Evolutionary conservation across 1,140 invertebrate genomes (phyloP), one percentile per base, ranked within the genome.

Genomic region (Leptopilina clavipes): DNA sequence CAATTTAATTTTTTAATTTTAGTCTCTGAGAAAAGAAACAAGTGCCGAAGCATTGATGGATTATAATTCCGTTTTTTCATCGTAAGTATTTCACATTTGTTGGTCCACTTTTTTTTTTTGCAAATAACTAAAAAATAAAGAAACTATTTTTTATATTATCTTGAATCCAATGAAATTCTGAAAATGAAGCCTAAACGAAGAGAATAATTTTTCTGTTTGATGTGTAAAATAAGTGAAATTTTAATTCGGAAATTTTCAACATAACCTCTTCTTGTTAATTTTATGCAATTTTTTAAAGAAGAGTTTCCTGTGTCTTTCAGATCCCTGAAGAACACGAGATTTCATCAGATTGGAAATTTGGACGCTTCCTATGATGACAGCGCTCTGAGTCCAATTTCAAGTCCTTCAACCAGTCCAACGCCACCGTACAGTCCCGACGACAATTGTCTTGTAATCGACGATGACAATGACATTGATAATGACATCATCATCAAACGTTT

Each of bases 311-410:
- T 25, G 12, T 59, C 6, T 59, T 65, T 7, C 14, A 65, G 59
- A 37, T 65, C 59, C 2, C 22, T 31, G 10, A 25, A 22, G 11
- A 37, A 65, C 1, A 65, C 11, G 0, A 25, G 19, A 65, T 65
- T 65, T n/a, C 59, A 65, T 31, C 59, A 65, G 31, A 65, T 65
- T 7, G 59, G 59, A 25, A 65, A 65, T 65, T 31, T 65, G 12
- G 59, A 65, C 6, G 59, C 59, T 3, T n/a, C 59, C 12, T 25
- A 31, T n/a, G 59, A 65, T 6, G 59, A 65, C 1, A 22, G 59
- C 3, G 59, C 22, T 31, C 6, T 65, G 22, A 65, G 59, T 65
- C 59, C 59, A 65, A 65, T 65, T 12, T 65, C 59, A 14, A 65
- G 59, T 65, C 59, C 59, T 11, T 31, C 59, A 31, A 8, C 22